Percentiles rank a stretch among this genome's conserved stretches.
phyloP scores from a whole-genome alignment of 1,140 invertebrate genomes.

The Drosophila quadrilineata region DNA sequence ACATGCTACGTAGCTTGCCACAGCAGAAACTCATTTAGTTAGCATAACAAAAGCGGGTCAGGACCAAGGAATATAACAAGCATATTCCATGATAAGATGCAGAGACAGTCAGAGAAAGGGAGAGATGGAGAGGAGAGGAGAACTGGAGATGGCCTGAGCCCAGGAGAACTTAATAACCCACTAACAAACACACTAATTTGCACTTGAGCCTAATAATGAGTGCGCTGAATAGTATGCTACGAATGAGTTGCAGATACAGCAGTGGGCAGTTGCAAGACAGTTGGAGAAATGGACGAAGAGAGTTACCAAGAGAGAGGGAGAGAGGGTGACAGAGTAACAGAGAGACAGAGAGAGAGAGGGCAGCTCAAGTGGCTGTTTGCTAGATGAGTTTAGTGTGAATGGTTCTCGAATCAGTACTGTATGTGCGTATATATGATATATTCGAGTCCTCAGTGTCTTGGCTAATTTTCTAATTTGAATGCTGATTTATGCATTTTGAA shows the following conservation, averaged over 20 bases:
- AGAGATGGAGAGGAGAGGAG: neutral
- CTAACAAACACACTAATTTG: conserved; percentile 79
- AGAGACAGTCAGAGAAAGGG: conserved; percentile 9
- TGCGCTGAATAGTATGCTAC: conserved; percentile 67
- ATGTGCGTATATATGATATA: conserved; percentile 9
- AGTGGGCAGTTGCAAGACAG: too few species aligned
- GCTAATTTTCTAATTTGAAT: conserved; percentile 80
- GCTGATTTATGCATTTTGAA: conserved; percentile 76
- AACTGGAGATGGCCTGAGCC: neutral
- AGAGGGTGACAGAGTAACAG: neutral
- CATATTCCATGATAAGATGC: too few species aligned
- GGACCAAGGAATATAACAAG: too few species aligned
- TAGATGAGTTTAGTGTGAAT: conserved; percentile 32
- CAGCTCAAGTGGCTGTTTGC: conserved; percentile 46
- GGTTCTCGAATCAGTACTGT: conserved; percentile 38
- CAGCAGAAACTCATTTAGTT: conserved; percentile 73
- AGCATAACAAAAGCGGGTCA: conserved; percentile 68
- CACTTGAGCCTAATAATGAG: conserved; percentile 79
- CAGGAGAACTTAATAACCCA: conserved; percentile 70
- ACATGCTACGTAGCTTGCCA: conserved; percentile 40
- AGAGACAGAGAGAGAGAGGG: conserved; percentile 1
- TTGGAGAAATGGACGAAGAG: neutral
- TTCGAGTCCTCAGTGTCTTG: conserved; percentile 27
- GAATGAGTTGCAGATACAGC: conserved; percentile 39
- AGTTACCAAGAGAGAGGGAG: neutral